Evolutionary conservation across 1,140 invertebrate species (phyloP).

Genomic region (Pseudoatta argentina): DNA sequence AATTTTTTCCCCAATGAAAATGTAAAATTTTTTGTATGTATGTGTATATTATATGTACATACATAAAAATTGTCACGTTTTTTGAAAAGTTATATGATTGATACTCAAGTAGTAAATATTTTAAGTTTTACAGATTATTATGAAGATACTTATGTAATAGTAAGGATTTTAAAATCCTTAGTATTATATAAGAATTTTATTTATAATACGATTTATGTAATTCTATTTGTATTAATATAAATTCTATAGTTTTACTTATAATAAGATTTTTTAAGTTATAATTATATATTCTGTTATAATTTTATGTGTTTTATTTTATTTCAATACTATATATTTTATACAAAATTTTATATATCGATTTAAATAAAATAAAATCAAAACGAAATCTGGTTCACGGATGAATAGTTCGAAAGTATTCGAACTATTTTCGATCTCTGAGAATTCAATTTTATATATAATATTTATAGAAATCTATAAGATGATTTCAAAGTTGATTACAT

Average conservation of each 20-base stretch:
- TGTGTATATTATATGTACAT: too few species aligned
- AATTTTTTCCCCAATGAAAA: too few species aligned
- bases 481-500: not conserved
- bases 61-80: too few species aligned
- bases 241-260: not conserved
- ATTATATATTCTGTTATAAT: not conserved
- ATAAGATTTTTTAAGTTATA: not conserved
- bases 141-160: too few species aligned
- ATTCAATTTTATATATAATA: not conserved
- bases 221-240: not conserved
- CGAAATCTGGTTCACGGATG: not conserved
- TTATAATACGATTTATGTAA: not conserved
- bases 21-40: too few species aligned
- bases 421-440: not conserved
- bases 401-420: not conserved
- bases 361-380: constrained; percentile 2
- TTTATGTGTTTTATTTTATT: not conserved
- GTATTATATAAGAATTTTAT: too few species aligned
- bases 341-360: not conserved
- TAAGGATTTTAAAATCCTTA: too few species aligned
- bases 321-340: not conserved
- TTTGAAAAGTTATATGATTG: too few species aligned
- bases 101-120: not conserved
- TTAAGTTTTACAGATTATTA: not conserved
- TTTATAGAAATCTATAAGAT: not conserved